A percentile compares a stretch with the other conserved stretches of the same genome.
phyloP scores from a whole-genome alignment of 2,888 invertebrate genomes.

The Parnassius orleans region DNA sequence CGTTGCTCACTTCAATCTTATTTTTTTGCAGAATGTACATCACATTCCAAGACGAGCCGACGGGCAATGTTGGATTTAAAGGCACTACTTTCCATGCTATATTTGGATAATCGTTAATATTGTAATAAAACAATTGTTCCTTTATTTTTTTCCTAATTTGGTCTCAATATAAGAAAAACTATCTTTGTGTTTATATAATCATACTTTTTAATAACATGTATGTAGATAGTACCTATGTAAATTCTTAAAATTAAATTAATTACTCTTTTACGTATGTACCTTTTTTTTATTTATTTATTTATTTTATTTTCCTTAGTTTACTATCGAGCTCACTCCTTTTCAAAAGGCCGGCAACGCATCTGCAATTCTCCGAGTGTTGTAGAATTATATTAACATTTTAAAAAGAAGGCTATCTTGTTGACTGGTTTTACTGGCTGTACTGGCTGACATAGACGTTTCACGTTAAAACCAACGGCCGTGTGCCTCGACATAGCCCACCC shows the following conservation, averaged over 20 bases:
- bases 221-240: neutral
- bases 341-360: too few species aligned
- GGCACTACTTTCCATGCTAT: constrained; percentile 85
- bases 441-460: too few species aligned
- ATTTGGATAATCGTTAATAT: constrained; percentile 56
- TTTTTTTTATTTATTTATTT: neutral
- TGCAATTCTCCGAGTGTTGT: too few species aligned
- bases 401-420: too few species aligned
- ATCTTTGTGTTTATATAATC: neutral
- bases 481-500: too few species aligned
- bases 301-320: too few species aligned
- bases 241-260: neutral
- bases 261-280: neutral
- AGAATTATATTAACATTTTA: too few species aligned
- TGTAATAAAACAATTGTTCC: constrained; percentile 6
- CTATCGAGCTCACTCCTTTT: too few species aligned
- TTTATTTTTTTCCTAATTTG: constrained; percentile 7
- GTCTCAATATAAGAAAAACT: neutral
- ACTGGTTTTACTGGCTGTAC: too few species aligned
- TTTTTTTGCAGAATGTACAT: constrained; percentile 84
- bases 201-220: neutral
- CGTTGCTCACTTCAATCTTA: neutral
- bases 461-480: too few species aligned
- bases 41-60: constrained; percentile 80
- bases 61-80: constrained; percentile 83